Percentiles rank a stretch among this genome's conserved stretches.
Conservation (phyloP, 2,797 vertebrate species). For the Microctenopoma steveboyesi region DNA sequence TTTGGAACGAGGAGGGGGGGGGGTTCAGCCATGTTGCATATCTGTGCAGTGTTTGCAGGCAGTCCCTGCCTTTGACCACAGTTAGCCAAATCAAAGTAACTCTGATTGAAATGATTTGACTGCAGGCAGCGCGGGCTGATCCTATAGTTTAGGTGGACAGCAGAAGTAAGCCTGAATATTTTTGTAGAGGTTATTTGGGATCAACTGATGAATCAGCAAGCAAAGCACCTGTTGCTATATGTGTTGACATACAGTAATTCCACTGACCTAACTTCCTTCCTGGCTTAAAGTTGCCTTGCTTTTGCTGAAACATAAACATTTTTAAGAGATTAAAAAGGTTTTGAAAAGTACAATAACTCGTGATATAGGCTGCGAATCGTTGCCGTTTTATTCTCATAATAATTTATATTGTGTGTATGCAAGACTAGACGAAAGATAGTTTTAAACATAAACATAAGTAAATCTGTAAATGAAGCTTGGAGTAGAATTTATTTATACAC, state of each 20-base stretch:
- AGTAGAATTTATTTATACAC: background rate
- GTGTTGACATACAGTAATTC: constrained; percentile 55
- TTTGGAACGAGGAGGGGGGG: background rate
- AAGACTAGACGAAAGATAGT: too few species aligned
- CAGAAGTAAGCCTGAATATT: constrained; percentile 42
- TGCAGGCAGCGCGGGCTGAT: constrained; percentile 19
- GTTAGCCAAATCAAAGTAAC: constrained; percentile 87
- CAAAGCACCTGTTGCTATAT: constrained; percentile 61
- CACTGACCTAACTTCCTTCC: constrained; percentile 10
- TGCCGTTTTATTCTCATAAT: background rate
- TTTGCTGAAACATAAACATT: constrained; percentile 13
- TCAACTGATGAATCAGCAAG: constrained; percentile 52
- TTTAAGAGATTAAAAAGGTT: background rate
- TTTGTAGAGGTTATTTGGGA: constrained; percentile 42
- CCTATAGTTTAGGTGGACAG: constrained; percentile 5
- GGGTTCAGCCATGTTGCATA: constrained; percentile 54
- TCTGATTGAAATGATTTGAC: constrained; percentile 75
- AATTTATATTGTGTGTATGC: background rate
- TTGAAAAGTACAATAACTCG: background rate
- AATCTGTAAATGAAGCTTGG: too few species aligned
- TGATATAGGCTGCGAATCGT: background rate
- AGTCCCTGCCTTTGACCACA: constrained; percentile 76
- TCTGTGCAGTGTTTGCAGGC: constrained; percentile 56
- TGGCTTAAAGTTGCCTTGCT: constrained; percentile 17
- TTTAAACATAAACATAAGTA: too few species aligned